Percentiles rank a stretch among this genome's conserved stretches.
Evolutionary conservation across 2,113 vertebrate genomes (phyloP).

Genomic region (Colistium nudipinnis): DNA sequence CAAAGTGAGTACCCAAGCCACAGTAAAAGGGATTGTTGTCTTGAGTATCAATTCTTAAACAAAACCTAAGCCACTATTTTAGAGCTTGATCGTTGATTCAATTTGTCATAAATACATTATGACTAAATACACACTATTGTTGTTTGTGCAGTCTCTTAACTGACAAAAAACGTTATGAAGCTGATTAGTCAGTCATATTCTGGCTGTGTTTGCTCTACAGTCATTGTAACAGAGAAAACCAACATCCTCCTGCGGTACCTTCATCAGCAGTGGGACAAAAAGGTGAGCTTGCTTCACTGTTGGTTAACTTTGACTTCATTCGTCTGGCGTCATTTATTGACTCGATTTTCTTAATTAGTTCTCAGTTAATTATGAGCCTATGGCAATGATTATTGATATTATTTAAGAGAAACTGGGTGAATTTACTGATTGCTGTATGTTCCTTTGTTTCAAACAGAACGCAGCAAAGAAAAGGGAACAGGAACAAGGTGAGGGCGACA

Average conservation of each 20-base stretch:
- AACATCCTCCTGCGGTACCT: constrained; percentile 98
- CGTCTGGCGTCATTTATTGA: background rate
- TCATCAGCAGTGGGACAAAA: constrained; percentile 99
- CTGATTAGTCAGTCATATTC: background rate
- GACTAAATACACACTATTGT: background rate
- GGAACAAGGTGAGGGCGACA: constrained; percentile 93
- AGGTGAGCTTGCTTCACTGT: constrained; percentile 78
- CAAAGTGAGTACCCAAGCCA: constrained; percentile 86
- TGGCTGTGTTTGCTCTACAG: constrained; percentile 72
- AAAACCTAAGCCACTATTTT: background rate
- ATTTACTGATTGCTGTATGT: constrained; percentile 52
- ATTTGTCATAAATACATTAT: background rate
- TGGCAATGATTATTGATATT: background rate
- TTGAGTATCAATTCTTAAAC: background rate
- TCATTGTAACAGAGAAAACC: constrained; percentile 99
- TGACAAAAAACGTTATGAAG: too few relatives aligned
- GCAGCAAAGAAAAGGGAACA: constrained; percentile 98
- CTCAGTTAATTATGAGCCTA: background rate
- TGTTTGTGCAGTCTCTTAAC: background rate
- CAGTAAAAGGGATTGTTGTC: background rate
- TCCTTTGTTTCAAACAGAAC: constrained; percentile 83
- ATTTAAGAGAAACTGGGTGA: background rate
- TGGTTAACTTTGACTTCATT: background rate
- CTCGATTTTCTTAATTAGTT: background rate
- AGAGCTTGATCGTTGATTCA: too few relatives aligned